Evolutionary conservation across 37 sponge, comb jelly and placozoan genomes (phyloP).

Genomic region (Axinella damicornis): DNA sequence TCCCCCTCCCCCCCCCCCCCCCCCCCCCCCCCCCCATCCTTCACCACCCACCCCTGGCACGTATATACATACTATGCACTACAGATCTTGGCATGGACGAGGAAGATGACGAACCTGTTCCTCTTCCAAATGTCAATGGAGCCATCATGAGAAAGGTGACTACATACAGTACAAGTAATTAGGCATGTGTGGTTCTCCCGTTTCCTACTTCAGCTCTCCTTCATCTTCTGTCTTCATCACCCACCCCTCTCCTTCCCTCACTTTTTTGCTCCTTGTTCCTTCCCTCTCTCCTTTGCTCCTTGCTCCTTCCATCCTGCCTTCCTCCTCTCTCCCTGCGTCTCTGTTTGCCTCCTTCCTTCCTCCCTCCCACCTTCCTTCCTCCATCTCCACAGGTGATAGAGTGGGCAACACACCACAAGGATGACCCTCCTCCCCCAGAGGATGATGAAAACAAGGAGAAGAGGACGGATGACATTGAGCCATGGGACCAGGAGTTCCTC

Average conservation of each 20-base stretch:
- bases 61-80: too few species aligned
- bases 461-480: conserved; percentile 98
- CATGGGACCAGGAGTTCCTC: conserved; percentile 99
- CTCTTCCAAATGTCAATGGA: conserved; percentile 96
- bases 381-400: conserved; percentile 64
- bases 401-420: conserved; percentile 84
- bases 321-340: background rate
- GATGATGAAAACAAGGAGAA: conserved; percentile 99
- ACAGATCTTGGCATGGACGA: conserved; percentile 37
- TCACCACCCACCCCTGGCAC: too few species aligned
- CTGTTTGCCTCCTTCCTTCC: background rate
- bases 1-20: too few species aligned
- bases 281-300: background rate
- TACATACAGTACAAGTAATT: too few species aligned
- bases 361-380: background rate
- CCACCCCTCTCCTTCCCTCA: too few species aligned
- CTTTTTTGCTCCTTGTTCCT: background rate
- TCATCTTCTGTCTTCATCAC: too few species aligned
- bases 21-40: too few species aligned
- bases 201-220: too few species aligned
- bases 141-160: conserved; percentile 94
- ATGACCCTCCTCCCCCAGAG: conserved; percentile 85
- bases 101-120: conserved; percentile 98
- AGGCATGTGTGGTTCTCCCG: too few species aligned
- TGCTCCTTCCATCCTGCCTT: background rate